These are phyloP conservation scores for Allacma fusca DNA, from an alignment of 2,888 invertebrate species.

Conservation along the genomic window DNA sequence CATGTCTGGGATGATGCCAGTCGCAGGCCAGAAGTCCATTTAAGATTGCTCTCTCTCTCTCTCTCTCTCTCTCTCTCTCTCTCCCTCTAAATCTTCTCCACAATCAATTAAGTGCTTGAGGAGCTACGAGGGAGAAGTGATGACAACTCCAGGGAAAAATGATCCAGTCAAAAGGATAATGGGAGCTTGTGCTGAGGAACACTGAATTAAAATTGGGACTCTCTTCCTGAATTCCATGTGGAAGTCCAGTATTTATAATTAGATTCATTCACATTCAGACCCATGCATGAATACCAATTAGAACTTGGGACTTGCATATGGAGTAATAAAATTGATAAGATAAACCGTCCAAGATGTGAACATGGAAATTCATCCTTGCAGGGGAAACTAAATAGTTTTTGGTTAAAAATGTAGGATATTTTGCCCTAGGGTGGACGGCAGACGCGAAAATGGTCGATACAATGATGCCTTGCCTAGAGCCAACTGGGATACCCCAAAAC, in stretches of 20 bases:
- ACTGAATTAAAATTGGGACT: no score
- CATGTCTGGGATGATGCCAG: conserved; percentile 37
- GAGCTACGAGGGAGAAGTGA: neutral
- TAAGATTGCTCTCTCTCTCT: neutral
- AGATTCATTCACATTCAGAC: no score
- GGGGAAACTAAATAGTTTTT: conserved; percentile 46
- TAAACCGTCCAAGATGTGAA: neutral
- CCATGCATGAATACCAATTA: no score
- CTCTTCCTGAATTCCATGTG: no score
- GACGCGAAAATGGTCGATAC: conserved; percentile 48
- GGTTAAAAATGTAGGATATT: conserved; percentile 51
- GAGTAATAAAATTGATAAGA: neutral
- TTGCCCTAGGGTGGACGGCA: conserved; percentile 42
- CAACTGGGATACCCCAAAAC: conserved; percentile 57
- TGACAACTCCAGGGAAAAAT: neutral
- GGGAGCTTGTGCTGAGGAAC: no score
- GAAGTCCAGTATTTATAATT: no score
- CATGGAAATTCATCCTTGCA: conserved; percentile 21
- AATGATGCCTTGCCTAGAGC: conserved; percentile 54
- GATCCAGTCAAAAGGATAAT: no score
- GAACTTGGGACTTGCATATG: no score
- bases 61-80: neutral
- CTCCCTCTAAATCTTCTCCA: neutral
- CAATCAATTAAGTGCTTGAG: neutral
- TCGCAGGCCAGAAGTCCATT: conserved; percentile 27